Base-by-base conservation (phyloP, 2,113 vertebrate genomes). In the Oreocharis arfaki region DNA sequence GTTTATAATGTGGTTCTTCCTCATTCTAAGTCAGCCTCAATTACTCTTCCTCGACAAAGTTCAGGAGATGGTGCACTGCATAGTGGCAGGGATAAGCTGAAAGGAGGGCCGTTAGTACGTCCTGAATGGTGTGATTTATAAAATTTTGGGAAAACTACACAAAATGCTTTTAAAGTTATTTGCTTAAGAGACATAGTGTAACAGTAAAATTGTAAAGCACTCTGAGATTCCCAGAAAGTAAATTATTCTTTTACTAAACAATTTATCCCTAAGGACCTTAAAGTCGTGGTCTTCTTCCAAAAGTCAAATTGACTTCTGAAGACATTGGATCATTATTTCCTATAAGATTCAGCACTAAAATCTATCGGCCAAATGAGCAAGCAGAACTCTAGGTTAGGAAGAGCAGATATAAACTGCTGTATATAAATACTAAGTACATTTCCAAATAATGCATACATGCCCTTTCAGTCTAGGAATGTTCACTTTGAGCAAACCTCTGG, bases 361-460 rank as follows among this genome's bases (percentile, higher is more conserved):
- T 71, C 73, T 84, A 60, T 85, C 47, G 82, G 56, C 76, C 84
- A 78, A 84, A 80, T 13, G 64, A 86, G 30, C 2, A 0, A 86
- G 39, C 42, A 63, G 42, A 24, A 2, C 60, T 78, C 42, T 82
- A 19, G 42, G 52, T 76, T 68, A 75, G 61, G 49, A 91, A 87
- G 35, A 84, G n/a, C 64, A 89, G 89, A 91, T 73, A 84, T 37
- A 82, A 89, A 65, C 74, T 60, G 37, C 61, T n/a, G 16, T 52
- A 20, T 46, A 79, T n/a, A 86, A 65, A 83, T 74, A 78, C 59
- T 68, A 96, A 95, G 57, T 89, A 56, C 22, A 60, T 96, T 95
- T 96, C 87, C 91, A 95, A 95, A 79, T 47, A 77, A 52, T 39
- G 14, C 56, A 56, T 47, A 28, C 10, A 75, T 52, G 46, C 49